phyloP scores from a whole-genome alignment of 2,113 vertebrate species.

The Hystrix cristata region DNA sequence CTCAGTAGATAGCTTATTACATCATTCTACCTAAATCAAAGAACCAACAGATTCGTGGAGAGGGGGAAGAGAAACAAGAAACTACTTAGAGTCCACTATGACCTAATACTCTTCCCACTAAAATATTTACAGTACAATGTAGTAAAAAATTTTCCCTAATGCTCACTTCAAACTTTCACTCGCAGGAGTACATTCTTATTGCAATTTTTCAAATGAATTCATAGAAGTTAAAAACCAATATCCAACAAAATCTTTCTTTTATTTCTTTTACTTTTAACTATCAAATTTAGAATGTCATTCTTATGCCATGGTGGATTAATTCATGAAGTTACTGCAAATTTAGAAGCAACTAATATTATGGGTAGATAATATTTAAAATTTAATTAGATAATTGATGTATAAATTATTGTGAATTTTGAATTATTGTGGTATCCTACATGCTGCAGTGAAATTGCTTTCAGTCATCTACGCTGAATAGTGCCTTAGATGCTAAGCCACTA shows the following conservation, averaged over 20 bases:
- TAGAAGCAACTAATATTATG: constrained; percentile 63
- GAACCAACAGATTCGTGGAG: background rate
- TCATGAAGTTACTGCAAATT: constrained; percentile 15
- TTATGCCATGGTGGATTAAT: constrained; percentile 37
- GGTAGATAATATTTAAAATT: constrained; percentile 67
- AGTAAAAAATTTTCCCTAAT: constrained; percentile 7
- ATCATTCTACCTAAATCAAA: constrained; percentile 40
- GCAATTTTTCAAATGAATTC: constrained; percentile 23
- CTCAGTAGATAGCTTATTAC: background rate
- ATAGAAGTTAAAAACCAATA: background rate
- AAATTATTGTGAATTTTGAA: constrained; percentile 60
- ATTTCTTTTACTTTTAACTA: constrained; percentile 31
- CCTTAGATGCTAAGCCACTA: constrained; percentile 49
- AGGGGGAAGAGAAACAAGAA: background rate
- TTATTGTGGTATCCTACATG: constrained; percentile 44
- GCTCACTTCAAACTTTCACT: constrained; percentile 17
- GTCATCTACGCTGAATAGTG: constrained; percentile 33
- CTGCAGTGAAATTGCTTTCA: constrained; percentile 70
- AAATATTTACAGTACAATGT: constrained; percentile 5
- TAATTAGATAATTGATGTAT: constrained; percentile 69
- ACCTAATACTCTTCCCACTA: background rate
- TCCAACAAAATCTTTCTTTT: background rate
- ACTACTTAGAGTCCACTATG: background rate
- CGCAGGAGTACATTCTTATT: background rate
- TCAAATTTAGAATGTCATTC: constrained; percentile 53